A percentile compares a stretch with the other conserved stretches of the same genome.
phyloP scores from a whole-genome alignment of 2,888 invertebrate genomes.

The Andrena praecox region DNA sequence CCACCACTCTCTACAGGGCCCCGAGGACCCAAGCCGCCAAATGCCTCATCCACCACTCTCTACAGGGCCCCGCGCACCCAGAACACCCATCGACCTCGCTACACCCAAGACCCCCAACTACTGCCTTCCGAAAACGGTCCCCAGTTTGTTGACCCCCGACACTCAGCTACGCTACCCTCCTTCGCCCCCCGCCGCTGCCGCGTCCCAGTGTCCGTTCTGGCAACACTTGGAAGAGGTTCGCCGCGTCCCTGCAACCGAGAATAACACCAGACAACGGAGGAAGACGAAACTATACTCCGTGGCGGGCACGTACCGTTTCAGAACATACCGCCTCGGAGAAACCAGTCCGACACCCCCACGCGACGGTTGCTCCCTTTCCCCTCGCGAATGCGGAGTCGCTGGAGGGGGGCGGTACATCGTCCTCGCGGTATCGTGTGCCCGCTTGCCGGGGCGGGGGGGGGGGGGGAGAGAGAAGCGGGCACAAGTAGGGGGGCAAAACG shows the following conservation, averaged over 20 bases:
- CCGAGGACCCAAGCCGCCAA: too few species aligned
- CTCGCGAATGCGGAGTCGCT: background rate
- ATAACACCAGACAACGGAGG: background rate
- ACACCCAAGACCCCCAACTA: too few species aligned
- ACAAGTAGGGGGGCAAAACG: slow-evolving; percentile 14
- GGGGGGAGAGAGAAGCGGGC: background rate
- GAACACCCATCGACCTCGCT: too few species aligned
- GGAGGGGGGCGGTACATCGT: slow-evolving; percentile 34
- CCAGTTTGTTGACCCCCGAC: too few species aligned
- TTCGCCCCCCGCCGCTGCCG: too few species aligned
- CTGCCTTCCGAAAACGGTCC: too few species aligned
- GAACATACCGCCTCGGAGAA: slow-evolving; percentile 17
- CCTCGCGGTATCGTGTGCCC: slow-evolving; percentile 25
- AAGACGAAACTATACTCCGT: background rate
- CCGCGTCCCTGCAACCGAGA: background rate
- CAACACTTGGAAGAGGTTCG: background rate
- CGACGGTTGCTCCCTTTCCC: background rate
- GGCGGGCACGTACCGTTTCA: slow-evolving; percentile 1
- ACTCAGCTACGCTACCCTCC: too few species aligned
- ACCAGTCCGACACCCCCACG: slow-evolving; percentile 30
- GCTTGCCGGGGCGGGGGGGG: slow-evolving; percentile 13
- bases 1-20: too few species aligned
- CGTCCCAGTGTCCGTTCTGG: too few species aligned
- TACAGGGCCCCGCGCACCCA: too few species aligned
- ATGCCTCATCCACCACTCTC: too few species aligned